Base-by-base conservation (phyloP, 2,888 invertebrate genomes). In the Seira musarum region DNA sequence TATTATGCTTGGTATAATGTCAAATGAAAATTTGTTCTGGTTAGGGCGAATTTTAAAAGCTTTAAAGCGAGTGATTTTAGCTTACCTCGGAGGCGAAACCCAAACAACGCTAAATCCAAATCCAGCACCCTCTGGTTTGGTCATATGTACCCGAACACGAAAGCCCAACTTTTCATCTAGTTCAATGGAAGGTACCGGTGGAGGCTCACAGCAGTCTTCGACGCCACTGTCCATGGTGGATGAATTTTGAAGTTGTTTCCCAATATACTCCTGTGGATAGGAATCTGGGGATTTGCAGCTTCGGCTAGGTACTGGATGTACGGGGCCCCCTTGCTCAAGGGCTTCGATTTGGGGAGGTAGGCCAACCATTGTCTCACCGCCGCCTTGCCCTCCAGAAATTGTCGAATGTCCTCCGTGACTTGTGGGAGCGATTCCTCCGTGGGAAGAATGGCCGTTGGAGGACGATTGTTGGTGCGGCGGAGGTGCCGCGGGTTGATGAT, bases 191-290 rank as follows among this genome's bases (percentile, higher is more conserved):
- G 84, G 84, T 65, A 70, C 76, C 1, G 40, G 72, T n/a, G 82
- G 84, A 40, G 74, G 80, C 21, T 80, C 81, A 74, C 86, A 85
- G 69, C 86, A 86, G 60, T 86, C 86, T 69, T 86, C 86, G 8
- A 86, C 86, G 0, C 86, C 86, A 40, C 83, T 83, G 75, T 86
- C 86, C 86, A 86, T 86, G 1, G 86, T 86, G 6, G 84, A 80
- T 0, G 85, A 85, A 64, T 83, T 86, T 64, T 84, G 85, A 15
- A 86, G 77, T 21, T 81, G 75, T 5, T 77, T 80, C 5, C 69
- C 35, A 66, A 82, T 49, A 57, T 68, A 57, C 65, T 82, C 61
- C 46, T 61, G 21, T 63, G 78, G 65, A n/a, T n/a, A n/a, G 64
- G 66, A 63, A 24, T 80, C 57, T 68, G 63, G 57, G 66, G 74